Evolutionary conservation across 2,888 invertebrate species (phyloP).

Genomic region (Ornithoptera priamus): DNA sequence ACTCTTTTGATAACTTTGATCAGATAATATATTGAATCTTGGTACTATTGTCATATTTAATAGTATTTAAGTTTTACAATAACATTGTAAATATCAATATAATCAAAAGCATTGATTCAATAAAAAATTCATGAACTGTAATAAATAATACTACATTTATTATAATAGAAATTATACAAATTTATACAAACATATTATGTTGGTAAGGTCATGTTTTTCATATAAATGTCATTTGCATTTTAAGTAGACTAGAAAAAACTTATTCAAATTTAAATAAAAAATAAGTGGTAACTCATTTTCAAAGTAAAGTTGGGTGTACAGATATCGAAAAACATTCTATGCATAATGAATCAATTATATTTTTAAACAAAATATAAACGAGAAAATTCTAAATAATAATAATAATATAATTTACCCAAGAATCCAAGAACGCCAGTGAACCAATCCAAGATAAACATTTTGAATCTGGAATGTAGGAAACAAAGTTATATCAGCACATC

Average conservation of each 20-base stretch:
- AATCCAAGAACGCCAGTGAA: constrained; percentile 96
- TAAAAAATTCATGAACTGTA: not conserved
- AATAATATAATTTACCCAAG: constrained; percentile 85
- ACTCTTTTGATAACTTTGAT: too few relatives aligned
- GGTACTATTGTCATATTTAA: too few relatives aligned
- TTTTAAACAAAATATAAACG: not conserved
- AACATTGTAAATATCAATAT: not conserved
- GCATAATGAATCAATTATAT: not conserved
- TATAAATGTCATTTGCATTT: not conserved
- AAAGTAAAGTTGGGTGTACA: not conserved
- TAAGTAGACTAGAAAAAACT: not conserved
- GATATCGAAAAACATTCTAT: not conserved
- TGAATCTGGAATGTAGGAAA: constrained; percentile 62
- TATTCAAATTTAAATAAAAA: not conserved
- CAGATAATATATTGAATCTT: too few relatives aligned
- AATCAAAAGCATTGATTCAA: not conserved
- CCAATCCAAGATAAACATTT: constrained; percentile 98
- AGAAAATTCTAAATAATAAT: not conserved
- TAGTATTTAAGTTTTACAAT: too few relatives aligned
- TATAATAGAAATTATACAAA: not conserved
- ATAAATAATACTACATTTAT: not conserved
- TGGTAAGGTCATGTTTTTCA: constrained; percentile 1
- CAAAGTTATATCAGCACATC: constrained; percentile 45
- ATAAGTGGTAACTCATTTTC: not conserved
- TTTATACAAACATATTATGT: not conserved